Evolutionary conservation across 2,888 invertebrate genomes (phyloP).

Genomic region (Rhingia rostrata): DNA sequence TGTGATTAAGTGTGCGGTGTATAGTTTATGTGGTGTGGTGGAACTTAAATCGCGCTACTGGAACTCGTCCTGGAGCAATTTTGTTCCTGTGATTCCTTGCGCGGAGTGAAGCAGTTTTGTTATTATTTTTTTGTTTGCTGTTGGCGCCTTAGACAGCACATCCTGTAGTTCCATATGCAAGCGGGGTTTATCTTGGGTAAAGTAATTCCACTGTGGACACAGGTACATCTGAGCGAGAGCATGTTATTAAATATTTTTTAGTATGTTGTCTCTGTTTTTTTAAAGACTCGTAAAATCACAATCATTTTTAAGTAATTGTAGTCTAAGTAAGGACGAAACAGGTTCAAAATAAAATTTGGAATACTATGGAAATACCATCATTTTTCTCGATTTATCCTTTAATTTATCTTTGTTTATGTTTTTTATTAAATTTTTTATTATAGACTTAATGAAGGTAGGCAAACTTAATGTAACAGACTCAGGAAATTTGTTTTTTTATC

Average conservation of each 20-base stretch:
- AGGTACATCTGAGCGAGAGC: background rate
- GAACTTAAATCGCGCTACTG: conserved; percentile 20
- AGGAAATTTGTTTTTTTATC: too few species aligned
- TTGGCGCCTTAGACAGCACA: conserved; percentile 52
- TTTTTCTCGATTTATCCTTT: too few species aligned
- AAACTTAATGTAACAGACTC: too few species aligned
- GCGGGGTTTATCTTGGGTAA: conserved; percentile 66
- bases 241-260: conserved; percentile 20
- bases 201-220: conserved; percentile 40
- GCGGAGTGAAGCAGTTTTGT: conserved; percentile 21
- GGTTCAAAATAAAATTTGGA: too few species aligned
- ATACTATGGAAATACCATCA: too few species aligned
- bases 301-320: too few species aligned
- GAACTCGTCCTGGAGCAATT: conserved; percentile 29
- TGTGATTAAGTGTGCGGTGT: conserved; percentile 17
- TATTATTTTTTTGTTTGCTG: conserved; percentile 39
- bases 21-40: conserved; percentile 32
- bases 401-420: too few species aligned
- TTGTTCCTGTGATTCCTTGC: background rate
- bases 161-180: conserved; percentile 66
- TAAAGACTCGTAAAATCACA: too few species aligned
- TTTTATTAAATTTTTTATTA: too few species aligned
- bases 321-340: too few species aligned
- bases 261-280: background rate
- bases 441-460: too few species aligned